Evolutionary conservation across 2,888 invertebrate species (phyloP).

Genomic region (Macroteleia sp.): DNA sequence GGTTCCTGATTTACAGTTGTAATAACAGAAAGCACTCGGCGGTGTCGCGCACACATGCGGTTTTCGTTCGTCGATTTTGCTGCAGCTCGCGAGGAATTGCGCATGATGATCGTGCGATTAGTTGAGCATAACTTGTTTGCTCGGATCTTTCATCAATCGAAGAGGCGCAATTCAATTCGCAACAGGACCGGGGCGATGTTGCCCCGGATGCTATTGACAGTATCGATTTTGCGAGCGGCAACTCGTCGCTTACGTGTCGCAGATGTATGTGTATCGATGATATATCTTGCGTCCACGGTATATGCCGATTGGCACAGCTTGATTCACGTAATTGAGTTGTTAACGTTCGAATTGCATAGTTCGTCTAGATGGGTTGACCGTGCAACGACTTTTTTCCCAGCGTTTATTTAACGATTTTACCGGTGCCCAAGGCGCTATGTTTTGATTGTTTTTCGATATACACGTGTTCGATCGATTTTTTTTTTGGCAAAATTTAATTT

Average conservation of each 20-base stretch:
- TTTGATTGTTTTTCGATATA: not conserved
- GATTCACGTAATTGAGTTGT: conserved; percentile 48
- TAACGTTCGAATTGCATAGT: conserved; percentile 36
- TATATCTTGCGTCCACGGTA: conserved; percentile 31
- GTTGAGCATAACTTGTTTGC: conserved; percentile 43
- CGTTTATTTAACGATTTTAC: not conserved
- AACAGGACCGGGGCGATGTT: conserved; percentile 13
- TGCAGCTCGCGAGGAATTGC: conserved; percentile 32
- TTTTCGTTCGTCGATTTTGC: conserved; percentile 42
- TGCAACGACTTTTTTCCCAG: not conserved
- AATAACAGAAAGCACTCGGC: conserved; percentile 62
- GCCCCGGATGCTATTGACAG: conserved; percentile 39
- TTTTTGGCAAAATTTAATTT: no score
- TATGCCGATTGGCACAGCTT: conserved; percentile 44
- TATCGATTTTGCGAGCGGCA: conserved; percentile 25
- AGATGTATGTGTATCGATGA: conserved; percentile 33
- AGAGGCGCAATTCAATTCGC: conserved; percentile 29
- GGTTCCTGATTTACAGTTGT: conserved; percentile 59
- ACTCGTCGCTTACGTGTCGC: conserved; percentile 12
- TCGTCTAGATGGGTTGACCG: not conserved
- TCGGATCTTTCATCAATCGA: conserved; percentile 43
- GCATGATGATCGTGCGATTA: conserved; percentile 39
- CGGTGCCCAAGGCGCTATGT: not conserved
- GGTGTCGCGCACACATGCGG: conserved; percentile 55
- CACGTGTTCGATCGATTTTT: no score